A percentile compares a stretch with the other conserved stretches of the same genome.
Conservation (phyloP, 2,888 invertebrate species). For the Lasioglossum villosulum region DNA sequence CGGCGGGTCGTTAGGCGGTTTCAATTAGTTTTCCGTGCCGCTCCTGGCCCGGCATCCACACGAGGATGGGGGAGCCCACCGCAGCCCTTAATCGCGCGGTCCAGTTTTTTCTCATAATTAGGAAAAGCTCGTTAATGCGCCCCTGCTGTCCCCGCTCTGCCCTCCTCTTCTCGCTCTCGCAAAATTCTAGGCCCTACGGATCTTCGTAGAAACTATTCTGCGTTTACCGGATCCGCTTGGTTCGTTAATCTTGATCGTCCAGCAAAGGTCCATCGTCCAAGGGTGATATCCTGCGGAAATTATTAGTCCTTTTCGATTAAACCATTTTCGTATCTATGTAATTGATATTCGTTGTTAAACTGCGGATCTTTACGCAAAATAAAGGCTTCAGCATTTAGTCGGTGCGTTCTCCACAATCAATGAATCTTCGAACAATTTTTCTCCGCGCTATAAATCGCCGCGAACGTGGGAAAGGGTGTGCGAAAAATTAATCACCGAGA, state of each 20-base stretch:
- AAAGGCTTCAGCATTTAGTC: background rate
- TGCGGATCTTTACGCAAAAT: no score
- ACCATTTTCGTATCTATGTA: background rate
- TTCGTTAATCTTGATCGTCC: background rate
- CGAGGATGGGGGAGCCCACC: constrained; percentile 40
- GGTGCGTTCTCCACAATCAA: background rate
- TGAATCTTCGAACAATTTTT: background rate
- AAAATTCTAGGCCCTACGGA: background rate
- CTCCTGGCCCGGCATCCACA: constrained; percentile 68
- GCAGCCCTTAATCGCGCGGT: constrained; percentile 80
- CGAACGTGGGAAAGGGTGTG: constrained; percentile 16
- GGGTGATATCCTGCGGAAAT: background rate
- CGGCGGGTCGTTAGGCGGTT: constrained; percentile 83
- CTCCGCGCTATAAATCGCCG: constrained; percentile 10
- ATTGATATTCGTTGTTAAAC: no score
- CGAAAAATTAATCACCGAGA: constrained; percentile 77
- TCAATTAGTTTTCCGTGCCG: constrained; percentile 83
- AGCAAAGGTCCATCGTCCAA: background rate
- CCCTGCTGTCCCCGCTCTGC: constrained; percentile 58
- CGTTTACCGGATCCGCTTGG: background rate
- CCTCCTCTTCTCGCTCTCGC: constrained; percentile 9
- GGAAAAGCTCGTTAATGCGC: constrained; percentile 83
- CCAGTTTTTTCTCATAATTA: constrained; percentile 83
- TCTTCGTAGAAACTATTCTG: background rate
- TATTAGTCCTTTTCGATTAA: background rate